phyloP scores from a whole-genome alignment of 2,888 invertebrate species.

The Brenthis hecate region DNA sequence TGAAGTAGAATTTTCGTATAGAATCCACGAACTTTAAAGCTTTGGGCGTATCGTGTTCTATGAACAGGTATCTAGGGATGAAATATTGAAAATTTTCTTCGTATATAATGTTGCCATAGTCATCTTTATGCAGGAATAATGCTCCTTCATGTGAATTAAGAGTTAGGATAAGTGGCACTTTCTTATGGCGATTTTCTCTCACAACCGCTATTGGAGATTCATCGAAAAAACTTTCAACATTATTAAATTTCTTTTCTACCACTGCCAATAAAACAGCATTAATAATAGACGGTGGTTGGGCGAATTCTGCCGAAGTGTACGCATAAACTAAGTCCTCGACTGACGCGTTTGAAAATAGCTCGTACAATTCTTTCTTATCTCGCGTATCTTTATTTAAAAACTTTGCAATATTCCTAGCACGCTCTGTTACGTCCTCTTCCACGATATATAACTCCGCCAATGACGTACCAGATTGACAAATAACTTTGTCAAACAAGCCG shows the following conservation, averaged over 20 bases:
- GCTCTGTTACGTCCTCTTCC: constrained; percentile 57
- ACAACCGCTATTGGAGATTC: constrained; percentile 56
- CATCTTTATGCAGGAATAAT: constrained; percentile 53
- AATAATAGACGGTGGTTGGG: constrained; percentile 48
- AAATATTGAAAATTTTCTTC: constrained; percentile 57
- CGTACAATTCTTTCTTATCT: constrained; percentile 49
- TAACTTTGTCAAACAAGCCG: constrained; percentile 61
- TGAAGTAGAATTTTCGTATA: constrained; percentile 58
- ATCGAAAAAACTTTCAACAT: constrained; percentile 55
- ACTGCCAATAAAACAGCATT: constrained; percentile 60
- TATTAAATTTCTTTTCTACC: constrained; percentile 59
- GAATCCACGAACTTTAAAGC: constrained; percentile 45
- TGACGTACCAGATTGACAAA: constrained; percentile 61
- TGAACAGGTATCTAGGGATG: constrained; percentile 53
- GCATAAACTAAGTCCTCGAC: constrained; percentile 60
- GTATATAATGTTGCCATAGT: constrained; percentile 52
- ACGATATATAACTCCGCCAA: constrained; percentile 60
- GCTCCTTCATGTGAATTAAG: constrained; percentile 62
- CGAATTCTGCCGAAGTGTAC: constrained; percentile 51
- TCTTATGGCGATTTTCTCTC: constrained; percentile 50
- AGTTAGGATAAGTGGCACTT: constrained; percentile 58
- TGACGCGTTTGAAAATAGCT: constrained; percentile 53
- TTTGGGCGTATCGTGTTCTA: constrained; percentile 45
- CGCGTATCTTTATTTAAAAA: constrained; percentile 54
- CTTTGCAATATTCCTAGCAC: constrained; percentile 54